Evolutionary conservation across 2,113 vertebrate species (phyloP).

Genomic region (Murina feae): DNA sequence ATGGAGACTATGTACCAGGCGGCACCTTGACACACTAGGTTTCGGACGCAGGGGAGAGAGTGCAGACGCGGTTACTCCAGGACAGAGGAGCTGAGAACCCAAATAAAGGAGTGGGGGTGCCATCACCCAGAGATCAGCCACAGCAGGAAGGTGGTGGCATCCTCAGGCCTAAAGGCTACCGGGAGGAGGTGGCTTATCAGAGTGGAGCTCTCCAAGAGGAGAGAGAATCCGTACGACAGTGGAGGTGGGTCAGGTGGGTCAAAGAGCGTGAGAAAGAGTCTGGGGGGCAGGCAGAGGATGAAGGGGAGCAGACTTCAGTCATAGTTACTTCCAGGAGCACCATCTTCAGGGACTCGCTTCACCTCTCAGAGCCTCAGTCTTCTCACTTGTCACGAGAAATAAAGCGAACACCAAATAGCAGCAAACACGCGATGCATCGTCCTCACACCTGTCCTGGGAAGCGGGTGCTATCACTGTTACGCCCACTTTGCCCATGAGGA

Average conservation of each 20-base stretch:
- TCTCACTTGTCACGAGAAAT: background rate
- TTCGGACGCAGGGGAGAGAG: background rate
- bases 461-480: background rate
- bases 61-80: background rate
- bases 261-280: background rate
- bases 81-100: background rate
- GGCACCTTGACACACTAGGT: background rate
- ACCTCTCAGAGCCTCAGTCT: background rate
- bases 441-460: background rate
- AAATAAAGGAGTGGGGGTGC: rapidly evolving
- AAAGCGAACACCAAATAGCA: background rate
- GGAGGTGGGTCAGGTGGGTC: background rate
- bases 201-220: background rate
- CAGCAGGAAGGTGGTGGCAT: background rate
- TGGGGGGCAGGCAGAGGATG: background rate
- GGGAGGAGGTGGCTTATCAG: background rate
- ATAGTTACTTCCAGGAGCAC: rapidly evolving
- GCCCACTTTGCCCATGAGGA: background rate
- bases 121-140: background rate
- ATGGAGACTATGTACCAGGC: background rate
- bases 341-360: background rate
- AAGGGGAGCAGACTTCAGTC: background rate
- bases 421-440: background rate
- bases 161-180: background rate
- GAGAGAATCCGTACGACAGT: background rate